phyloP scores from a whole-genome alignment of 2,113 vertebrate genomes.

The Cynopterus brachyotis region DNA sequence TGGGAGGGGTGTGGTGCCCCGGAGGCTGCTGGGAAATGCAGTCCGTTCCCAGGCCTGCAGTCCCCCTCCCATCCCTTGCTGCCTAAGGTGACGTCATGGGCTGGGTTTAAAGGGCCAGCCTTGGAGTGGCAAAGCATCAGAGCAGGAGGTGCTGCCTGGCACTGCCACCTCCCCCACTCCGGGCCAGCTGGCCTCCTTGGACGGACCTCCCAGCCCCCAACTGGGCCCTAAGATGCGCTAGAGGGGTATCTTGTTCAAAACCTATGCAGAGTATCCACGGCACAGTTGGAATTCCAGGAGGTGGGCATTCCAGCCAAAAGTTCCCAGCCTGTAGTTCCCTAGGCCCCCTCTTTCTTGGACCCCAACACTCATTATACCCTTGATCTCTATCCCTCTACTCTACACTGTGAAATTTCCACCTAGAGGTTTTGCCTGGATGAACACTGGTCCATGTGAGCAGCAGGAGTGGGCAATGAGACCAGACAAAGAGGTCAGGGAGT shows the following conservation, averaged over 20 bases:
- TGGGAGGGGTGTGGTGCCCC: constrained; percentile 58
- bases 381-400: background rate
- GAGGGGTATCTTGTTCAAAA: background rate
- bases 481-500: background rate
- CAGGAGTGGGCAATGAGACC: background rate
- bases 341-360: background rate
- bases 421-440: background rate
- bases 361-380: background rate
- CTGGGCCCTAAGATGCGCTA: background rate
- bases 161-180: background rate
- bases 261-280: background rate
- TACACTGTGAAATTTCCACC: background rate
- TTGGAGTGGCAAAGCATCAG: background rate
- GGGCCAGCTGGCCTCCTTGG: background rate
- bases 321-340: background rate
- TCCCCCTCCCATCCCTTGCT: constrained; percentile 60
- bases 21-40: constrained; percentile 71
- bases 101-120: constrained; percentile 75
- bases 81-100: constrained; percentile 75
- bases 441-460: background rate
- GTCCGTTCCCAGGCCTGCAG: constrained; percentile 69
- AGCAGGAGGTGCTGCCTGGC: background rate
- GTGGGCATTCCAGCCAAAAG: background rate
- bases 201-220: background rate
- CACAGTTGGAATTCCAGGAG: background rate